Conservation (phyloP, 2,888 invertebrate species). For the Drosophila borealis region DNA sequence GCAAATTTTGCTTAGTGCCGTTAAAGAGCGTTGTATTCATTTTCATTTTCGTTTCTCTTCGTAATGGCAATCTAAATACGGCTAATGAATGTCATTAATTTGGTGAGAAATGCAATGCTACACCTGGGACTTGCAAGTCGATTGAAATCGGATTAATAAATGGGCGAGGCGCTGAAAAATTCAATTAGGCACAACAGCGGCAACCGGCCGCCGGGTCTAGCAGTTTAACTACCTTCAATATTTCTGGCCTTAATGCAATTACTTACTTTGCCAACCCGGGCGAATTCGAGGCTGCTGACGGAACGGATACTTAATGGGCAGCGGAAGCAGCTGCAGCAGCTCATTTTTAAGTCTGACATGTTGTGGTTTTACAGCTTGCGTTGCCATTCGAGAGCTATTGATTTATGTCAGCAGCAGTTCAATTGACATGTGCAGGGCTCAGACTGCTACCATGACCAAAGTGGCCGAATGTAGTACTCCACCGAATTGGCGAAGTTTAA, state of each 20-base stretch:
- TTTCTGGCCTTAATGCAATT: conserved; percentile 71
- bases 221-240: conserved; percentile 66
- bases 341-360: conserved; percentile 69
- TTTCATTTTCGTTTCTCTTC: conserved; percentile 25
- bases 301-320: conserved; percentile 60
- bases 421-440: conserved; percentile 46
- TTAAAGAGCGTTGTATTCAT: background rate
- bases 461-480: conserved; percentile 30
- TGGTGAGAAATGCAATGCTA: conserved; percentile 47
- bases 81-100: conserved; percentile 81
- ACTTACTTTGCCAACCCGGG: conserved; percentile 39
- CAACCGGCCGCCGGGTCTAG: conserved; percentile 19
- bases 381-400: conserved; percentile 49
- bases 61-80: conserved; percentile 69
- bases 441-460: conserved; percentile 16
- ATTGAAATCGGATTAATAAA: conserved; percentile 82
- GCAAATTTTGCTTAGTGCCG: background rate
- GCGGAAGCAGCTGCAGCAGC: conserved; percentile 62
- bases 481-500: conserved; percentile 19
- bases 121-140: conserved; percentile 54
- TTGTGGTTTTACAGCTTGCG: conserved; percentile 53
- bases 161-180: conserved; percentile 71
- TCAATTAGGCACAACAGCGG: conserved; percentile 67
- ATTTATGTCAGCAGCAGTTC: conserved; percentile 70
- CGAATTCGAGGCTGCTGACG: conserved; percentile 34